A percentile compares a stretch with the other conserved stretches of the same genome.
Evolutionary conservation across 2,888 invertebrate species (phyloP).

Genomic region (Torymus texanus): DNA sequence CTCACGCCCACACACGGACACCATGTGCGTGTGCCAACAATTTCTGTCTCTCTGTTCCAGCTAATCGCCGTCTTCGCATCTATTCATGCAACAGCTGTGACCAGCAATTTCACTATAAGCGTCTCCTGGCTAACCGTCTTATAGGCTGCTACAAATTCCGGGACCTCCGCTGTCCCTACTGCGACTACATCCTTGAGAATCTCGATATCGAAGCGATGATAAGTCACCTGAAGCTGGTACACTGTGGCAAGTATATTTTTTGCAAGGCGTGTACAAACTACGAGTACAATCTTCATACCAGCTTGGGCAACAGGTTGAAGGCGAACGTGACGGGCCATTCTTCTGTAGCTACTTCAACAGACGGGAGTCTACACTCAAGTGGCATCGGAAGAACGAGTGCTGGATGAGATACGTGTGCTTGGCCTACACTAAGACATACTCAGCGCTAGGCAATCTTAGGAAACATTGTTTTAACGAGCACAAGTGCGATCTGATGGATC

Average conservation of each 20-base stretch:
- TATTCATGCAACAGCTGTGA: neutral
- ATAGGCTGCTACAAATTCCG: neutral
- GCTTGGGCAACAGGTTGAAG: neutral
- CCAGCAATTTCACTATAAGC: neutral
- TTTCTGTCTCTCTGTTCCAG: neutral
- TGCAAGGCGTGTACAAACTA: neutral
- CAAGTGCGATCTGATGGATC: neutral
- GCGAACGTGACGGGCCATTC: neutral
- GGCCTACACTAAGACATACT: neutral
- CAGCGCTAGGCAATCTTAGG: neutral
- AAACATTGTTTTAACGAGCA: neutral
- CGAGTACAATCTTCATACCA: neutral
- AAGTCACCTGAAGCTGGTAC: neutral
- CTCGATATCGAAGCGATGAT: neutral
- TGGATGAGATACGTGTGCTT: neutral
- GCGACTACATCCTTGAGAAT: neutral
- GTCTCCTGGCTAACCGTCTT: neutral
- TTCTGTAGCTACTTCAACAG: neutral
- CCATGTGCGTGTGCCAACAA: neutral
- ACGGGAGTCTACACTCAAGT: neutral
- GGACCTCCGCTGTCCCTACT: neutral
- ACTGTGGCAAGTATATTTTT: neutral
- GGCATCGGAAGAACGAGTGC: neutral
- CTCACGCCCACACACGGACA: too few species aligned
- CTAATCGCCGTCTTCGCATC: neutral